Evolutionary conservation across 2,113 vertebrate genomes (phyloP), one percentile per base, ranked within the genome.

Genomic region (Protomyctophum bolini): DNA sequence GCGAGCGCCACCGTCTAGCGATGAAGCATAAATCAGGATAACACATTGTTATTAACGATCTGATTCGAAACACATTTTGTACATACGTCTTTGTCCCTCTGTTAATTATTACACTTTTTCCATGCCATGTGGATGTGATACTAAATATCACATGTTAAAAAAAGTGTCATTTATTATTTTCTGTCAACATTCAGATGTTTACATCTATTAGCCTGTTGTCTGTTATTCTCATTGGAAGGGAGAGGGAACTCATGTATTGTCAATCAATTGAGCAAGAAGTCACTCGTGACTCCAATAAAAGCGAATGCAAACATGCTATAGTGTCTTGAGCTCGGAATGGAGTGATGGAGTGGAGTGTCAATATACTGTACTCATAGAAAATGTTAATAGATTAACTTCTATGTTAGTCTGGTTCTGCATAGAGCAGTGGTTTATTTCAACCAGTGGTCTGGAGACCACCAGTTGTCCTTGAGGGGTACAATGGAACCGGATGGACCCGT

Each of bases 1-100:
- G 33, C 33, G 33, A 41, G 33, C 33, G 4, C 33, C 33, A 6
- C 33, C 33, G 33, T 41, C 33, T 41, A 4, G 33, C 33, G 5
- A 41, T 41, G 33, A 41, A 41, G 3, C 33, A 41, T 41, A 41
- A 41, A 41, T 41, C 33, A 41, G 33, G 33, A 3, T 41, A 41
- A 68, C 82, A 62, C 73, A 28, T 72, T 58, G 41, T 77, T 66
- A 21, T 57, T 33, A 14, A 15, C 52, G 33, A 72, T 82, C 70
- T 81, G 21, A 86, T 14, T 69, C 68, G 68, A 71, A 86, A 83
- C 63, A 51, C 68, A 70, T 64, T 49, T 62, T 70, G 29, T 54
- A 55, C 12, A 33, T 0, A 7, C 9, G 14, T 12, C 9, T 8
- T 41, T 49, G 33, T 41, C 10, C 7, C 47, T 51, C 11, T 41